Evolutionary conservation across 2,888 invertebrate species (phyloP), one percentile per base, ranked within the genome.

Genomic region (Bimastos eiseni): DNA sequence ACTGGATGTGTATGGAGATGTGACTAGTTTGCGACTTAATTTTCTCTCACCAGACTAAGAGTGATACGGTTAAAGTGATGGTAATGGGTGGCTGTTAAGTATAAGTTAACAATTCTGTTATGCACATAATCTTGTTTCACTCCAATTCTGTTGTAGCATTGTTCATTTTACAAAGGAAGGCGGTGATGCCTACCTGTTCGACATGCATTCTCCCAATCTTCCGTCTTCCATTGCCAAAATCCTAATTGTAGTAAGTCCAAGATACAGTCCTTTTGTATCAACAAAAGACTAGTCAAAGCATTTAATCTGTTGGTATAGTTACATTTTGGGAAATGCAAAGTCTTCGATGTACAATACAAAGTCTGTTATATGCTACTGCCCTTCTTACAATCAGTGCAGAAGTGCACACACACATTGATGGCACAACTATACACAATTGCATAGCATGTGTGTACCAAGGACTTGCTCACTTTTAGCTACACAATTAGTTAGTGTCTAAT

Each of bases 121-220:
- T 70, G 1, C 70, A 70, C n/a, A 70, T 70, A 13, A 30, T 70
- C n/a, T n/a, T 70, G 30, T 70, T n/a, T 70, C 70, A 30, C n/a
- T 70, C 30, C 0, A 2, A 83, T 86, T 44, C 33, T 90, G 36
- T 86, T 37, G 13, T 88, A 90, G 90, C 49, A 88, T 88, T 17
- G 83, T 90, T 37, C 89, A 90, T 24, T 89, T 90, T 36, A 91
- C 90, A 88, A 91, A 89, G 70, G 90, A 90, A 36, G 83, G 84
- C n/a, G 70, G 89, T 30, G 93, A 93, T 33, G 92, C 91, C 1
- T 93, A 92, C 89, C 89, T 93, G 41, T 93, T 93, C 90, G 92
- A 92, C 83, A 90, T 92, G 55, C 49, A 90, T 34, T 86, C 90
- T n/a, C 89, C 91, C 0, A 36, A 88, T n/a, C 89, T 92, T 37